Base-by-base conservation (phyloP, 2,797 vertebrate genomes). In the Smutsia gigantea region DNA sequence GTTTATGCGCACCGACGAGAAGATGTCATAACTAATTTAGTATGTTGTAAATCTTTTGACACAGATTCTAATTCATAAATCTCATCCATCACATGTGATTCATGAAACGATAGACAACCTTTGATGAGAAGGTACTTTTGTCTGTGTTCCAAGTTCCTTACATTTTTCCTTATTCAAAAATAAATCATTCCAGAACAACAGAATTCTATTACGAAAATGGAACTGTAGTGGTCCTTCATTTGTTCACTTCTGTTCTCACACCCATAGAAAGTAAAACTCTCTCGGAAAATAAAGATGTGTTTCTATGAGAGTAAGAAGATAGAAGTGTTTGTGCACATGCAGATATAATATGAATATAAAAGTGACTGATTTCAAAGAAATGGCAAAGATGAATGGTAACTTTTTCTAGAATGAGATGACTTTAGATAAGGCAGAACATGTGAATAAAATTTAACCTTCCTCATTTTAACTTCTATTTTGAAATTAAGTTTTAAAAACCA, bases 11-110 rank as follows among this genome's bases (percentile, higher is more conserved):
- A 97, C 96, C 98, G 88, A 98, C 92, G 46, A 98, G 98, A 98
- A 98, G 97, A 98, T 98, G 98, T 98, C 98, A 98, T 98, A 98
- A 98, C 98, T 99, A 98, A 99, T 99, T 99, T 98, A 98, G 96
- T 98, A 96, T 79, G 97, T 97, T 98, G 98, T 98, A 99, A 98
- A 98, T 99, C 98, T 98, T 98, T 98, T 97, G 98, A 98, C 61
- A 29, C 97, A 97, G 98, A 98, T 98, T 98, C 98, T 98, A 98
- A 99, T 98, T 98, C 98, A 98, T 98, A 98, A 98, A 98, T 98
- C 98, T 98, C 97, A 98, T 98, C 98, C 96, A 98, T 99, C 98
- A 98, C 98, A 98, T 98, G 97, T 98, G 98, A 98, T 98, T 99
- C 98, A 98, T 98, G 98, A 98, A 98, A 99, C 87, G 7, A 98